phyloP scores from a whole-genome alignment of 92 coral and sea anemone species.

The Siderastrea radians region DNA sequence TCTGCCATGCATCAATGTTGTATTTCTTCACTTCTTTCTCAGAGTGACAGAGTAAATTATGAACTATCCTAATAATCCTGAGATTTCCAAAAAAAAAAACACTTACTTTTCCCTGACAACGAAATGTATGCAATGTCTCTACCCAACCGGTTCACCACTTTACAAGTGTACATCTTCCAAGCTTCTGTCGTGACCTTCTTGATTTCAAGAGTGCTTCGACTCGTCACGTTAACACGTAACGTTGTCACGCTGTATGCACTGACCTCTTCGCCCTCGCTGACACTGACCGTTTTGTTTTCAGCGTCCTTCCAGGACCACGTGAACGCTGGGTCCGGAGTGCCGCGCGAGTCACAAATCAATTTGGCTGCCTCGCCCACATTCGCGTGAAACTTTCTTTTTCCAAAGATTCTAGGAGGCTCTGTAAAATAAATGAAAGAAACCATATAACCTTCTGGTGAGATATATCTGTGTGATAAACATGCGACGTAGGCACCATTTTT shows the following conservation, averaged over 20 bases:
- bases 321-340: constrained; percentile 83
- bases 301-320: constrained; percentile 82
- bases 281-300: constrained; percentile 44
- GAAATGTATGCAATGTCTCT: constrained; percentile 25
- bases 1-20: too few species aligned
- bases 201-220: constrained; percentile 79
- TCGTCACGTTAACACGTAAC: constrained; percentile 55
- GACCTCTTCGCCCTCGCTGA: constrained; percentile 76
- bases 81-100: too few species aligned
- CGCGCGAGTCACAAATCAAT: constrained; percentile 80
- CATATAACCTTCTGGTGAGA: not conserved
- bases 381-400: constrained; percentile 77
- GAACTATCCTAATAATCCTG: not conserved
- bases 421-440: not conserved
- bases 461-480: not conserved
- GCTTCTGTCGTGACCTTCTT: constrained; percentile 64
- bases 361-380: constrained; percentile 76
- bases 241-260: constrained; percentile 77
- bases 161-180: constrained; percentile 79
- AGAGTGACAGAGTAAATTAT: not conserved
- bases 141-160: constrained; percentile 61
- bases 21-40: too few species aligned
- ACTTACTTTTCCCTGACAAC: constrained; percentile 87
- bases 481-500: too few species aligned
- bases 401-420: constrained; percentile 81